Evolutionary conservation across 1,140 invertebrate species (phyloP).

Genomic region (Calycopis cecrops): DNA sequence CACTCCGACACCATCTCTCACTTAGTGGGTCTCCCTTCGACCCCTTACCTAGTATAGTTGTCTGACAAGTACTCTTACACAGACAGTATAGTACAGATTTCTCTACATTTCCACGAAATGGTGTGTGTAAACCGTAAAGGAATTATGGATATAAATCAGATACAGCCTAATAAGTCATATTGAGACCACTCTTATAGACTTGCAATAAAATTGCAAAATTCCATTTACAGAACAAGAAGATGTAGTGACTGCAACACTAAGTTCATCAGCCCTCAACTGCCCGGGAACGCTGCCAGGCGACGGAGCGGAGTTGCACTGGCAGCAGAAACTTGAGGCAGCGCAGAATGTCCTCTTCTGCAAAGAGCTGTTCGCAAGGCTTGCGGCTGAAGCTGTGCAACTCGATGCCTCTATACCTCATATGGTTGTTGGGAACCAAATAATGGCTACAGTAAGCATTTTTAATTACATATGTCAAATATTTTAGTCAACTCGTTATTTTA

Average conservation of each 20-base stretch:
- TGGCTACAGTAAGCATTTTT: slow-evolving; percentile 85
- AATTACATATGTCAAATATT: no score
- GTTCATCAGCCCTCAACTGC: slow-evolving; percentile 79
- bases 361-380: slow-evolving; percentile 95
- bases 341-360: slow-evolving; percentile 99
- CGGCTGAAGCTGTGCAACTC: slow-evolving; percentile 94
- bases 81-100: no score
- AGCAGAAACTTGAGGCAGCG: slow-evolving; percentile 94
- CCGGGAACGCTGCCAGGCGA: slow-evolving; percentile 80
- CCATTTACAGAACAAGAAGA: slow-evolving; percentile 84
- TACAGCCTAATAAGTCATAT: no score
- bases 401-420: slow-evolving; percentile 95
- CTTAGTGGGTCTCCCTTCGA: no score
- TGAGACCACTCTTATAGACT: no score
- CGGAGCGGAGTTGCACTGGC: slow-evolving; percentile 91
- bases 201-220: not conserved
- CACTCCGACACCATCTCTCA: no score
- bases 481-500: no score
- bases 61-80: no score
- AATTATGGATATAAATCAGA: no score
- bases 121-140: no score
- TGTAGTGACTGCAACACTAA: slow-evolving; percentile 86
- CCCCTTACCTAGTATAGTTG: no score
- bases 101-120: no score
- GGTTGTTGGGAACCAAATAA: slow-evolving; percentile 97